These are phyloP conservation scores for Eupithecia exiguata DNA, from an alignment of 2,888 invertebrate species.

Conservation along the genomic window DNA sequence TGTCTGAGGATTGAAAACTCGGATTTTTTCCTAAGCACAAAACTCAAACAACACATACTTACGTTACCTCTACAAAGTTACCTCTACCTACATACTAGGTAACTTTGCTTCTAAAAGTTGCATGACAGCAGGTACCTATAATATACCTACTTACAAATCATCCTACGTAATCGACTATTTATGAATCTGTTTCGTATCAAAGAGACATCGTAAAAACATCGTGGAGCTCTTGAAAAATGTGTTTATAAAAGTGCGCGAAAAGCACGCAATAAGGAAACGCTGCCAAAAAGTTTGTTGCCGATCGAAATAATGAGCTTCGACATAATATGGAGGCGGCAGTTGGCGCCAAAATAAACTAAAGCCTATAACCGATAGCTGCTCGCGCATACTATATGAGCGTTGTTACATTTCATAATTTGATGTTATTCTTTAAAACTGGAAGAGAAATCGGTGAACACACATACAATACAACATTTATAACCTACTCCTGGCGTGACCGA, in stretches of 20 bases:
- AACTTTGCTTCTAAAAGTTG: neutral
- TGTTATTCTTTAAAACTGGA: too few species aligned
- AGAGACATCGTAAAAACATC: conserved; percentile 19
- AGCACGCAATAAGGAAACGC: conserved; percentile 39
- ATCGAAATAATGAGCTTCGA: conserved; percentile 49
- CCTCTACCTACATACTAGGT: too few species aligned
- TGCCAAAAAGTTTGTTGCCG: conserved; percentile 52
- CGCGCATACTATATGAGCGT: neutral
- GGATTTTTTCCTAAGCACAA: too few species aligned
- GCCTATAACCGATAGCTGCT: conserved; percentile 1
- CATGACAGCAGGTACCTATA: neutral
- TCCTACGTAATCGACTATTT: conserved; percentile 1
- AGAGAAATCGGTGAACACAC: too few species aligned
- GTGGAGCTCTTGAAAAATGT: conserved; percentile 12
- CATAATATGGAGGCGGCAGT: conserved; percentile 48
- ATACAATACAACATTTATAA: too few species aligned
- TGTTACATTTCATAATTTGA: neutral
- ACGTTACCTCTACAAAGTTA: too few species aligned
- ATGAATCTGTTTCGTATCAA: conserved; percentile 14
- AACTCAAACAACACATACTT: too few species aligned
- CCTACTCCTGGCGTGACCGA: too few species aligned
- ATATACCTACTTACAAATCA: neutral
- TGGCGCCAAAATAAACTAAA: conserved; percentile 59
- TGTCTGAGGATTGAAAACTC: too few species aligned
- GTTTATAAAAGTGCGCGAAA: conserved; percentile 38